phyloP scores from a whole-genome alignment of 2,113 vertebrate species.

The Salvator merianae region DNA sequence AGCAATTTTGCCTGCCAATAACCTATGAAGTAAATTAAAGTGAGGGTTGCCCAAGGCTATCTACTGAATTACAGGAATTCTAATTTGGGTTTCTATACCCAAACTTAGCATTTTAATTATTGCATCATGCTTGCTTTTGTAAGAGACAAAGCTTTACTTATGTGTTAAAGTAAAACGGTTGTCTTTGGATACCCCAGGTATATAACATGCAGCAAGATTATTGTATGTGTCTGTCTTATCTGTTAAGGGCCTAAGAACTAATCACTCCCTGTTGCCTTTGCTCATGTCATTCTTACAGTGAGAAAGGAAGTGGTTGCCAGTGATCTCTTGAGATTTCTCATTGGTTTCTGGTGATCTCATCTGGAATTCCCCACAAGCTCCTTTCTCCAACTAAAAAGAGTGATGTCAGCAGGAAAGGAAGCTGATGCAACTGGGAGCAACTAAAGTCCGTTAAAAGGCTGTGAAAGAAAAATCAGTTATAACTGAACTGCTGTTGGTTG shows the following conservation, averaged over 20 bases:
- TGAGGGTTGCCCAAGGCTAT: too few relatives aligned
- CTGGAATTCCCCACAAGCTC: conserved; percentile 23
- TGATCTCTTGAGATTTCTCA: conserved; percentile 30
- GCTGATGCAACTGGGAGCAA: conserved; percentile 51
- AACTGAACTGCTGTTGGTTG: background rate
- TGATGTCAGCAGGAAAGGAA: conserved; percentile 56
- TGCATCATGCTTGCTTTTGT: background rate
- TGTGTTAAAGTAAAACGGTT: background rate
- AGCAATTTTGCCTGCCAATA: too few relatives aligned
- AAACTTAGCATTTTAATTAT: too few relatives aligned
- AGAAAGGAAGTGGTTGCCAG: conserved; percentile 16
- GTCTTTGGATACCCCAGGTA: background rate
- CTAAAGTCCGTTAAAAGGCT: conserved; percentile 25
- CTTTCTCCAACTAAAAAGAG: background rate
- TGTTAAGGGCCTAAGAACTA: background rate
- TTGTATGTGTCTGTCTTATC: background rate
- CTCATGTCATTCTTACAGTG: conserved; percentile 8
- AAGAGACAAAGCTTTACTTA: too few relatives aligned
- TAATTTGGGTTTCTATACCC: too few relatives aligned
- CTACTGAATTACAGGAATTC: too few relatives aligned
- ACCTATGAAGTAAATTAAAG: too few relatives aligned
- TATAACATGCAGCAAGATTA: background rate
- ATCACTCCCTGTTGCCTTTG: conserved; percentile 4
- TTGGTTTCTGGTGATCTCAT: conserved; percentile 49
- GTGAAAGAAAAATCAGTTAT: background rate